Base-by-base conservation (phyloP, 2,797 vertebrate species). In the Sciurus carolinensis region DNA sequence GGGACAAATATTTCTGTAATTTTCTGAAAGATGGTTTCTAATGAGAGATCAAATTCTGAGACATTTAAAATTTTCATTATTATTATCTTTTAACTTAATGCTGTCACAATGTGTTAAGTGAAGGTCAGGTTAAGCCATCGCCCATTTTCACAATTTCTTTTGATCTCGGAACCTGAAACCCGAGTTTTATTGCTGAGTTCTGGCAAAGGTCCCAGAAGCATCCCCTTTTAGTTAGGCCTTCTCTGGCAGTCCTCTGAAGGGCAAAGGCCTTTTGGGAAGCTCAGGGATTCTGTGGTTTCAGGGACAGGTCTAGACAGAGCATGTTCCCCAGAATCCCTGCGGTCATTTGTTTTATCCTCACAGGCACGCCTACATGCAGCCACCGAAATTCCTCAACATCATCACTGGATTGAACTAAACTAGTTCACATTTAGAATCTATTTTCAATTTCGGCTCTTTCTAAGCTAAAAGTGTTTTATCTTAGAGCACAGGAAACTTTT, bases 251-350 rank as follows among this genome's bases (percentile, higher is more conserved):
- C 17, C 24, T 84, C 33, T 69, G 71, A 57, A 75, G 67, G 66
- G 66, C 80, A 95, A 87, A 91, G 91, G 69, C n/a, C 89, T 62
- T 94, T 87, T 13, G 76, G 77, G 67, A 69, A 75, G 17, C 50
- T n/a, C 33, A 44, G 20, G 17, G 54, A 87, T 87, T 54, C 69
- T 50, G 3, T 66, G 33, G 86, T 67, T 72, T 94, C 83, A 71
- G 42, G 77, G 77, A 44, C 28, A 26, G 69, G 86, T 69, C 67
- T 84, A 39, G 83, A 75, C 30, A 71, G 67, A 59, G 79, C 67
- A 30, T 42, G 42, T 20, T 36, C 47, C 57, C 92, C 64, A 44
- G 28, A n/a, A 75, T 30, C 1, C 52, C 89, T 71, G 36, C 36
- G 11, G 26, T 87, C 33, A 39, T 59, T 80, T 39, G 77, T 69